Conservation (phyloP, 2,888 invertebrate species). For the Scaptomyza caliginosa region DNA sequence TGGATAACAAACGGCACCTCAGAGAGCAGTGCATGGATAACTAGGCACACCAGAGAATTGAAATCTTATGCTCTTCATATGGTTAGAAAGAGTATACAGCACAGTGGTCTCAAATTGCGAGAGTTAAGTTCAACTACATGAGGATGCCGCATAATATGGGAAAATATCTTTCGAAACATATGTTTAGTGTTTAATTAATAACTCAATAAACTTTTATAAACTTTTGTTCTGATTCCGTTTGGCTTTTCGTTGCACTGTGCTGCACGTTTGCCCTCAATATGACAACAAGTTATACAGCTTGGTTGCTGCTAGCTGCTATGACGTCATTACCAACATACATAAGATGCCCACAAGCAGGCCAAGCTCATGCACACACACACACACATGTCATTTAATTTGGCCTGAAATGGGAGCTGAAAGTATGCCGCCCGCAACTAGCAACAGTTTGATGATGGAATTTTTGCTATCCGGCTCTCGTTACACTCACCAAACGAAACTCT, state of each 20-base stretch:
- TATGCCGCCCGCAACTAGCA: constrained; percentile 67
- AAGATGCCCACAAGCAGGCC: constrained; percentile 46
- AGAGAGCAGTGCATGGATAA: constrained; percentile 56
- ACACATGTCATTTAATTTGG: constrained; percentile 10
- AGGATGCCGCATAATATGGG: no score
- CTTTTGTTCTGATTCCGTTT: no score
- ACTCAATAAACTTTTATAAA: no score
- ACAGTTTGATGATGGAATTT: constrained; percentile 63
- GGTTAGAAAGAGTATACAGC: constrained; percentile 32
- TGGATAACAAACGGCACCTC: constrained; percentile 51
- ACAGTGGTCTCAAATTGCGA: constrained; percentile 26
- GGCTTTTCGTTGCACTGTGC: constrained; percentile 36
- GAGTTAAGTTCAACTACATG: background rate
- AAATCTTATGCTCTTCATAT: constrained; percentile 58
- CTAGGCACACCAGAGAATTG: constrained; percentile 52
- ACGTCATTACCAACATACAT: constrained; percentile 76
- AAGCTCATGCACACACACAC: constrained; percentile 13
- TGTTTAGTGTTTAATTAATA: no score
- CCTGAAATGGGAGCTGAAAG: constrained; percentile 36
- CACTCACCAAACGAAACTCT: constrained; percentile 33
- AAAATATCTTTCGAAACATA: no score
- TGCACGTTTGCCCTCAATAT: constrained; percentile 61
- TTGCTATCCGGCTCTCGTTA: constrained; percentile 51
- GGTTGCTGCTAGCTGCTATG: constrained; percentile 52
- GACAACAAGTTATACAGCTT: constrained; percentile 43